Percentiles rank a stretch among this genome's conserved stretches.
phyloP scores from a whole-genome alignment of 2,797 vertebrate genomes.

The Sebastes reedi region DNA sequence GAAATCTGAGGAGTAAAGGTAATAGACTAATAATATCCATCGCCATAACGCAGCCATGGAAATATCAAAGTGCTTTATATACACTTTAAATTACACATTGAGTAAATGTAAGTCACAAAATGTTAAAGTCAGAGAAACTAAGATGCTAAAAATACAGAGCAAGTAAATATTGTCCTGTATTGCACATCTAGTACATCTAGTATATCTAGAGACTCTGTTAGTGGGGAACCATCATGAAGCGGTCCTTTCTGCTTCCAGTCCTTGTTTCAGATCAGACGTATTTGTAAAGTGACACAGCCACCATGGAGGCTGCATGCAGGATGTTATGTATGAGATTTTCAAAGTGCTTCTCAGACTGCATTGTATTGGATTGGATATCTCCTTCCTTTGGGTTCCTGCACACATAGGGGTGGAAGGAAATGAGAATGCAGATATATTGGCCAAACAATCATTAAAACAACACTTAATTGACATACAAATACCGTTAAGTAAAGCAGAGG shows the following conservation, averaged over 20 bases:
- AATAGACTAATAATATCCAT: background rate
- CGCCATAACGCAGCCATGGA: too few species aligned
- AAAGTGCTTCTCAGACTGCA: too few species aligned
- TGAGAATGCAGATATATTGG: too few species aligned
- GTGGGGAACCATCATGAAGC: background rate
- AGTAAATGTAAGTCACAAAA: background rate
- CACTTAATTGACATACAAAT: too few species aligned
- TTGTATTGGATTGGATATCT: too few species aligned
- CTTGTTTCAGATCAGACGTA: constrained; percentile 36
- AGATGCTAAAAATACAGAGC: background rate
- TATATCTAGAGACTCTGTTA: too few species aligned
- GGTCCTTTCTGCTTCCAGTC: background rate
- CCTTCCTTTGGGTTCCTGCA: too few species aligned
- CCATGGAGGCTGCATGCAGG: constrained; percentile 63
- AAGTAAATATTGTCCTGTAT: background rate
- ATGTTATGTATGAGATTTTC: too few species aligned
- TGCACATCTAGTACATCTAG: too few species aligned
- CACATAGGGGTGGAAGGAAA: too few species aligned
- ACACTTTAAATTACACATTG: background rate
- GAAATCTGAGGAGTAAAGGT: background rate
- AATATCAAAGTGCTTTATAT: background rate
- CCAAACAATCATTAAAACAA: too few species aligned
- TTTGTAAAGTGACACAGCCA: constrained; percentile 39
- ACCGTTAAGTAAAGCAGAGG: too few species aligned
- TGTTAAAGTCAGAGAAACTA: background rate